phyloP scores from a whole-genome alignment of 1,140 invertebrate genomes.

The Dendroctonus ponderosae region DNA sequence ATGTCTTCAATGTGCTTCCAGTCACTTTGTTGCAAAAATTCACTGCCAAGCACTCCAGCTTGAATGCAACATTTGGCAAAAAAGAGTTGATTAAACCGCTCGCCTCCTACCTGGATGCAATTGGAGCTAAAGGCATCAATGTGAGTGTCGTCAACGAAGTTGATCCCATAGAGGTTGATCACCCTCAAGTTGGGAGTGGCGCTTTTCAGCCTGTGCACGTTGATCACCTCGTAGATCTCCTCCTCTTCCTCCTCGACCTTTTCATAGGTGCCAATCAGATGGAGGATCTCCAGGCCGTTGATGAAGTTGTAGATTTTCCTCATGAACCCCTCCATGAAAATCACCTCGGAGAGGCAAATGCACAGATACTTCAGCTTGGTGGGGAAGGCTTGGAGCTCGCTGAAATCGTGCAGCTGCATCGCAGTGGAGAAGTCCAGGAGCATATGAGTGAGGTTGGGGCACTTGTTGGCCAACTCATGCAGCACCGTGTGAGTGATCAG shows the following conservation, averaged over 20 bases:
- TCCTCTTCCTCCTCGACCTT: constrained; percentile 99
- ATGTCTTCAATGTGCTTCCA: constrained; percentile 91
- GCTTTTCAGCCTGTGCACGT: constrained; percentile 96
- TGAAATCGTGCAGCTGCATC: constrained; percentile 99
- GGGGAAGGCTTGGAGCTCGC: constrained; percentile 96
- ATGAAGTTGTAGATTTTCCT: constrained; percentile 99
- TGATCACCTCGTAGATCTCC: constrained; percentile 99
- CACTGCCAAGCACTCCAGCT: constrained; percentile 94
- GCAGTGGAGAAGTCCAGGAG: constrained; percentile 96
- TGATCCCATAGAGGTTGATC: constrained; percentile 96
- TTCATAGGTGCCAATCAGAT: constrained; percentile 98
- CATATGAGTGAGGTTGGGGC: constrained; percentile 97
- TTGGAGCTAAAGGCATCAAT: constrained; percentile 97
- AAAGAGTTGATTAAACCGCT: constrained; percentile 5
- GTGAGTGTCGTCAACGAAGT: constrained; percentile 97
- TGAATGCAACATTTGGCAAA: constrained; percentile 39
- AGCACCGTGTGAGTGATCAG: constrained; percentile 96
- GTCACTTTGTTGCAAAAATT: constrained; percentile 97
- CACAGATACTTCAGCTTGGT: constrained; percentile 96
- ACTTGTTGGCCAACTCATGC: constrained; percentile 95
- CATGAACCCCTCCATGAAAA: constrained; percentile 99
- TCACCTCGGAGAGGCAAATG: constrained; percentile 97
- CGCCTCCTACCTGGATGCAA: constrained; percentile 70
- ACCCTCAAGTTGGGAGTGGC: constrained; percentile 93
- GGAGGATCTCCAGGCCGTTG: constrained; percentile 96